Base-by-base conservation (phyloP, 2,797 vertebrate genomes). In the Antennarius maculatus region DNA sequence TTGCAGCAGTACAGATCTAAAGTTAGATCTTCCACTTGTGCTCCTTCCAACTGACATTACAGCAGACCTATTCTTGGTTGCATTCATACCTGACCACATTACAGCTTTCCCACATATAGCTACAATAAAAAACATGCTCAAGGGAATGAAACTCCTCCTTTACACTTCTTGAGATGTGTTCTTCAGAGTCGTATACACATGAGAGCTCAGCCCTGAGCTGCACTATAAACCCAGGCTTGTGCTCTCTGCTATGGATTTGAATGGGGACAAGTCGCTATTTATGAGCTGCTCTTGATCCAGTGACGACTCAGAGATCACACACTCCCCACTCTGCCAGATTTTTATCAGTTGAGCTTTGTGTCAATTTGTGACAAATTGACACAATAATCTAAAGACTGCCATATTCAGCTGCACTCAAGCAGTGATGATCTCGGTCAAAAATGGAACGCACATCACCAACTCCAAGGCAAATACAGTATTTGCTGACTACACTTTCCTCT, bases 101-200 rank as follows among this genome's bases (percentile, higher is more conserved):
- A 66, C 52, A 58, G 52, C 43, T 66, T 45, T 45, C 47, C 51
- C 42, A 1, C 61, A 64, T 43, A 61, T n/a, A 54, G 59, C 76
- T 56, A 61, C n/a, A 68, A 42, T 41, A 47, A 34, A 49, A 34
- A 41, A 48, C n/a, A 53, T 31, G 18, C 55, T 70, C 23, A 54
- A 17, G 41, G 60, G 55, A 60, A 18, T 66, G 47, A 62, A 62
- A 56, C n/a, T 17, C 47, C 42, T 50, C 37, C 42, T 63, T 71
- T 48, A 46, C 61, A 37, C 47, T 55, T 37, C 43, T 54, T 39
- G 12, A 51, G 31, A 58, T 29, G 17, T 50, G 42, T 64, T 57
- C 46, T 47, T 55, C 48, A 61, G 41, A 70, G 52, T 14, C 43
- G 28, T 42, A 15, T 49, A 59, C 23, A 56, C 54, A 69, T 58